phyloP scores from a whole-genome alignment of 35 echinoderm and acorn worm genomes.

The Acanthaster planci region DNA sequence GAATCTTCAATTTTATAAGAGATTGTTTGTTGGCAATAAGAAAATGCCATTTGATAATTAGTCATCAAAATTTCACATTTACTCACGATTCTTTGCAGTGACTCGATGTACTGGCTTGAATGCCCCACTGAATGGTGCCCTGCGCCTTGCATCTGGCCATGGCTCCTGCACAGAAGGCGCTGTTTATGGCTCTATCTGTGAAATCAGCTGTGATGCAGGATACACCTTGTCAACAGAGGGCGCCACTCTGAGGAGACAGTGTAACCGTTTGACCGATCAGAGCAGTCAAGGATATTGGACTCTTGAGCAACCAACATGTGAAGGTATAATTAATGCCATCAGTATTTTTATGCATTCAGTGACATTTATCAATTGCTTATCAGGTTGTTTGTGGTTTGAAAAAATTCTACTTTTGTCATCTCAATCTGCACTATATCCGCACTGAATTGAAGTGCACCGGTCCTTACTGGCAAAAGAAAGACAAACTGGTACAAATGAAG shows the following conservation, averaged over 20 bases:
- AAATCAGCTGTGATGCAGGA: conserved; percentile 6
- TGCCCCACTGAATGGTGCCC: conserved; percentile 17
- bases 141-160: neutral
- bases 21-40: too few relatives aligned
- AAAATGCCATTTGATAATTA: too few relatives aligned
- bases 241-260: neutral
- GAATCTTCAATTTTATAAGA: too few relatives aligned
- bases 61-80: too few relatives aligned
- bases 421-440: too few relatives aligned
- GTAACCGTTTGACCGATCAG: neutral
- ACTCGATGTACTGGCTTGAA: conserved; percentile 6
- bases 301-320: neutral
- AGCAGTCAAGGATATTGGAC: neutral
- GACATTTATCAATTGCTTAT: too few relatives aligned
- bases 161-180: conserved; percentile 4
- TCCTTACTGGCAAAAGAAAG: too few relatives aligned
- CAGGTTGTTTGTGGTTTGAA: too few relatives aligned
- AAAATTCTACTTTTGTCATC: too few relatives aligned
- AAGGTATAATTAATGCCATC: conserved; percentile 31
- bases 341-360: too few relatives aligned
- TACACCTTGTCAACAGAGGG: conserved; percentile 26
- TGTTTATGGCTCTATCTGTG: conserved; percentile 21
- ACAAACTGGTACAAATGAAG: too few relatives aligned
- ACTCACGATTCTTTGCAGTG: conserved; percentile 2
- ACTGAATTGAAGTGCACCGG: too few relatives aligned